These are phyloP conservation scores for Poliocrania exsul DNA, from an alignment of 2,797 vertebrate genomes.

Conservation along the genomic window DNA sequence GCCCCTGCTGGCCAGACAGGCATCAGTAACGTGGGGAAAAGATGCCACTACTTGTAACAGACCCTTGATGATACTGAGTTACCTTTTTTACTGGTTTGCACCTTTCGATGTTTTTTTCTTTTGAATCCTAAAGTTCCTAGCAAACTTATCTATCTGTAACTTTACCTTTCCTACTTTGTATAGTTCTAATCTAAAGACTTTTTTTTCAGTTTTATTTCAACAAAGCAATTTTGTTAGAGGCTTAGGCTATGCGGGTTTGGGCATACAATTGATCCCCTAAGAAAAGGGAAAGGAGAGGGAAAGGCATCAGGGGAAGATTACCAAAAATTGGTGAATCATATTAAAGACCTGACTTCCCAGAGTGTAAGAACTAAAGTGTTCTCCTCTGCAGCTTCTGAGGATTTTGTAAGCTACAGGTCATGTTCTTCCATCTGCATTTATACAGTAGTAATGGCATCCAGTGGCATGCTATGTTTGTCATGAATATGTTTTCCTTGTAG, in stretches of 20 bases:
- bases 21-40: neutral
- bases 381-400: neutral
- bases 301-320: neutral
- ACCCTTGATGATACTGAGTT: neutral
- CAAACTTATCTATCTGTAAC: neutral
- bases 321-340: fast-evolving
- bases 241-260: neutral
- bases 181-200: neutral
- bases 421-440: neutral
- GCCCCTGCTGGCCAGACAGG: neutral
- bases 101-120: neutral
- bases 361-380: neutral
- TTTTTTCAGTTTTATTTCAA: neutral
- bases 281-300: neutral
- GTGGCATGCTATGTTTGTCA: neutral
- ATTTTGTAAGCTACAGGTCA: neutral
- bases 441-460: neutral
- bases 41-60: neutral
- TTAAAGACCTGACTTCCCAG: neutral
- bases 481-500: neutral
- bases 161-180: neutral
- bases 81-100: neutral
- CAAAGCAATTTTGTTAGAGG: neutral
- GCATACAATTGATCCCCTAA: neutral
- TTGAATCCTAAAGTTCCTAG: neutral